A percentile compares a stretch with the other conserved stretches of the same genome.
These are phyloP conservation scores for Morpho helenor DNA, from an alignment of 2,888 invertebrate genomes.

Conservation along the genomic window DNA sequence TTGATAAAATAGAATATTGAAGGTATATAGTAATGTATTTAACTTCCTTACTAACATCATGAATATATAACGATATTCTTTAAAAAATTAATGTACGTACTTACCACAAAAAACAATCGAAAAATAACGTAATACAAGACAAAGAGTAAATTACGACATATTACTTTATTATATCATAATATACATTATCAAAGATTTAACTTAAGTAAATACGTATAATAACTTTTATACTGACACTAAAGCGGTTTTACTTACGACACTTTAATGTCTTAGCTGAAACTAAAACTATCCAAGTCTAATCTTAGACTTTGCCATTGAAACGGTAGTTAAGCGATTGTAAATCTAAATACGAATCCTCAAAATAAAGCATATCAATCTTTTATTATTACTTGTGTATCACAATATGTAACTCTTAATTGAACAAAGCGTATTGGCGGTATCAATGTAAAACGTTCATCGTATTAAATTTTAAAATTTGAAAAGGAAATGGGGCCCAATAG, in stretches of 20 bases:
- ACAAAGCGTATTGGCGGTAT: not conserved
- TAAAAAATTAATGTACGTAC: no score
- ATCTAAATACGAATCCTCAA: not conserved
- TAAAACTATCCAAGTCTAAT: conserved; percentile 29
- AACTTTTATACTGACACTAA: conserved; percentile 22
- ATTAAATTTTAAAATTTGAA: no score
- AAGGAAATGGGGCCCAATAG: no score
- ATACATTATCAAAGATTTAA: no score
- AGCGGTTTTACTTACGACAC: conserved; percentile 60
- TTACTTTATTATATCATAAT: no score
- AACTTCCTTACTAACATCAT: no score
- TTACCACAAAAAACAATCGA: no score
- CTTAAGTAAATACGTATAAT: not conserved
- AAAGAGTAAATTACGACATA: no score
- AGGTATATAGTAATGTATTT: no score
- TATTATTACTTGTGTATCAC: not conserved
- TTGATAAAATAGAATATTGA: no score
- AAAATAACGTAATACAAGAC: no score
- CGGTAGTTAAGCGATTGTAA: conserved; percentile 10
- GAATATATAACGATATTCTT: no score
- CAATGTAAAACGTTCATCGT: not conserved
- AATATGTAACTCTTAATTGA: conserved; percentile 1
- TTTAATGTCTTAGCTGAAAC: conserved; percentile 51
- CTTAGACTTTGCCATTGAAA: conserved; percentile 26
- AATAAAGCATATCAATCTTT: conserved; percentile 6